These are phyloP conservation scores for Caenorhabditis imperialis DNA, from an alignment of 2,888 invertebrate species.

Conservation along the genomic window DNA sequence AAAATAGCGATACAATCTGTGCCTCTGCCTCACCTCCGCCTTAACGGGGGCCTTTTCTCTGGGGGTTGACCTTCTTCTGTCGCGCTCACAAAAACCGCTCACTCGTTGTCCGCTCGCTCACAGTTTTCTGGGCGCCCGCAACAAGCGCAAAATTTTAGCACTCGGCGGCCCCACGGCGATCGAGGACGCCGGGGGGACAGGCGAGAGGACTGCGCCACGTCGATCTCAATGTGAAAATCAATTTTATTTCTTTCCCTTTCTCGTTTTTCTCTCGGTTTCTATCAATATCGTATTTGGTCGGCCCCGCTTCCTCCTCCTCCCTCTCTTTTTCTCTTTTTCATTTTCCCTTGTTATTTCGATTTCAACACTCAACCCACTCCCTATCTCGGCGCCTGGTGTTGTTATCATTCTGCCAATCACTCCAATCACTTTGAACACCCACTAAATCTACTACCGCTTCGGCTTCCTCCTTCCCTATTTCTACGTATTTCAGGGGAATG, in stretches of 20 bases:
- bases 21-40: not conserved
- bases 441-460: conserved; percentile 21
- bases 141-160: conserved; percentile 40
- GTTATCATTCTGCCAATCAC: conserved; percentile 31
- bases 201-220: conserved; percentile 28
- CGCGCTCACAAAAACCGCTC: conserved; percentile 19
- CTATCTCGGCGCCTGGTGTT: conserved; percentile 19
- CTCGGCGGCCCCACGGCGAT: not conserved
- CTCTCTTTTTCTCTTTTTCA: conserved; percentile 20
- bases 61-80: conserved; percentile 15
- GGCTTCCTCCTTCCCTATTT: conserved; percentile 9
- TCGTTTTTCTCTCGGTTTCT: conserved; percentile 50
- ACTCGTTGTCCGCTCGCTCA: conserved; percentile 18
- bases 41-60: conserved; percentile 3
- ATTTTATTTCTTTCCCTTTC: conserved; percentile 29
- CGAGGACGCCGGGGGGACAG: conserved; percentile 3
- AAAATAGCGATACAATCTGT: conserved; percentile 34
- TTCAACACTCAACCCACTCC: not conserved
- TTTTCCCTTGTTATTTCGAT: conserved; percentile 18
- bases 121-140: conserved; percentile 23
- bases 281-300: conserved; percentile 54
- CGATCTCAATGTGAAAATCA: conserved; percentile 53
- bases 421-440: conserved; percentile 8
- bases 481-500: conserved; percentile 49
- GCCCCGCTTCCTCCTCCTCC: conserved; percentile 15